phyloP scores from a whole-genome alignment of 1,140 invertebrate genomes.

The Ostrea denselamellosa region DNA sequence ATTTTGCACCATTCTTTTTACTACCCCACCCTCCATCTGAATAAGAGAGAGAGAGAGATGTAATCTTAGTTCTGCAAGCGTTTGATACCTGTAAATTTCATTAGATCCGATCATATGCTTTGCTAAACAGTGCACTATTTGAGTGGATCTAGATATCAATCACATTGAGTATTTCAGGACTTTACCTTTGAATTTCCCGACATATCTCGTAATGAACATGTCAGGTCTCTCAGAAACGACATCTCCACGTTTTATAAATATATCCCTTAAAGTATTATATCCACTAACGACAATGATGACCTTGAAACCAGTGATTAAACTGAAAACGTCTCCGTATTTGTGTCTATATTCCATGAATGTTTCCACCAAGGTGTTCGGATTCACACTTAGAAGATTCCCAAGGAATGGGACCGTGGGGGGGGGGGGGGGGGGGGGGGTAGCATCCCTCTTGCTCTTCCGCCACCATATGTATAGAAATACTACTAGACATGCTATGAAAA shows the following conservation, averaged over 20 bases:
- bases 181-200: slow-evolving; percentile 7
- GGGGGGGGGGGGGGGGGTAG: slow-evolving; percentile 53
- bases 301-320: slow-evolving; percentile 49
- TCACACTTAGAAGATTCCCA: slow-evolving; percentile 48
- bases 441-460: not conserved
- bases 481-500: not conserved
- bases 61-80: too few relatives aligned
- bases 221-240: slow-evolving; percentile 55
- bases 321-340: slow-evolving; percentile 61
- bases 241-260: slow-evolving; percentile 56
- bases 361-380: slow-evolving; percentile 19
- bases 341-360: slow-evolving; percentile 42
- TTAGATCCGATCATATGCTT: too few relatives aligned
- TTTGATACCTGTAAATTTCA: too few relatives aligned
- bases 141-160: too few relatives aligned
- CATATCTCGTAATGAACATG: slow-evolving; percentile 42
- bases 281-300: slow-evolving; percentile 60
- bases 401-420: slow-evolving; percentile 51
- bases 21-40: too few relatives aligned
- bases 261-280: slow-evolving; percentile 54
- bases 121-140: too few relatives aligned
- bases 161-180: not conserved
- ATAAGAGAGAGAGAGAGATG: too few relatives aligned
- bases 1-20: too few relatives aligned
- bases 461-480: not conserved